These are phyloP conservation scores for Catocala nupta DNA, from an alignment of 2,888 invertebrate genomes.

Conservation along the genomic window DNA sequence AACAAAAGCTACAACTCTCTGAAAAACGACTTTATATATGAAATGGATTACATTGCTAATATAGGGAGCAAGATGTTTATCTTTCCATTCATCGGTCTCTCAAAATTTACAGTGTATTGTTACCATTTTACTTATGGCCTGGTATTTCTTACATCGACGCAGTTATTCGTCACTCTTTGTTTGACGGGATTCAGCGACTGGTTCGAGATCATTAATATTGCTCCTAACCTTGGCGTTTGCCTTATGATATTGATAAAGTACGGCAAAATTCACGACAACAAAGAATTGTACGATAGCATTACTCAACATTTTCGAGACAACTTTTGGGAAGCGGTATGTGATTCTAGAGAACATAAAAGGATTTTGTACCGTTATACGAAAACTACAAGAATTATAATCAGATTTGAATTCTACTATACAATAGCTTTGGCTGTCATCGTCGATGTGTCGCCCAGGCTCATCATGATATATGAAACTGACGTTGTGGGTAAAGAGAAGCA, in stretches of 20 bases:
- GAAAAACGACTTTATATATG: conserved; percentile 57
- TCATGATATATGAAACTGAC: conserved; percentile 68
- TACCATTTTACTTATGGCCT: conserved; percentile 57
- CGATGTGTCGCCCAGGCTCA: conserved; percentile 68
- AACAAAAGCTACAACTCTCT: conserved; percentile 46
- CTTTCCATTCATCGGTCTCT: conserved; percentile 66
- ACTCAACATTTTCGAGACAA: conserved; percentile 64
- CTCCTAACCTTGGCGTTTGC: conserved; percentile 74
- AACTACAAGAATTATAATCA: conserved; percentile 56
- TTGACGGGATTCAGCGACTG: conserved; percentile 62
- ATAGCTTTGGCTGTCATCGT: conserved; percentile 62
- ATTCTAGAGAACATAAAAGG: conserved; percentile 54
- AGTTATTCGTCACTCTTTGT: conserved; percentile 64
- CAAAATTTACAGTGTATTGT: conserved; percentile 51
- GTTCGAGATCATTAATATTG: conserved; percentile 71
- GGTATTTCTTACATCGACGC: conserved; percentile 60
- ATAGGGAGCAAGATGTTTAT: conserved; percentile 66
- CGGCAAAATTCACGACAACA: conserved; percentile 62
- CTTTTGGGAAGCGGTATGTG: conserved; percentile 64
- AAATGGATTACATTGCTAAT: conserved; percentile 62
- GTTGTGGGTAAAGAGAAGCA: conserved; percentile 57
- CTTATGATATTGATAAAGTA: conserved; percentile 71
- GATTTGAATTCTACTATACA: conserved; percentile 66
- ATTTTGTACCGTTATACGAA: conserved; percentile 61
- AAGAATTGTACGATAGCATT: conserved; percentile 61